Conservation (phyloP, 2,113 vertebrate species). For the Misgurnus anguillicaudatus region DNA sequence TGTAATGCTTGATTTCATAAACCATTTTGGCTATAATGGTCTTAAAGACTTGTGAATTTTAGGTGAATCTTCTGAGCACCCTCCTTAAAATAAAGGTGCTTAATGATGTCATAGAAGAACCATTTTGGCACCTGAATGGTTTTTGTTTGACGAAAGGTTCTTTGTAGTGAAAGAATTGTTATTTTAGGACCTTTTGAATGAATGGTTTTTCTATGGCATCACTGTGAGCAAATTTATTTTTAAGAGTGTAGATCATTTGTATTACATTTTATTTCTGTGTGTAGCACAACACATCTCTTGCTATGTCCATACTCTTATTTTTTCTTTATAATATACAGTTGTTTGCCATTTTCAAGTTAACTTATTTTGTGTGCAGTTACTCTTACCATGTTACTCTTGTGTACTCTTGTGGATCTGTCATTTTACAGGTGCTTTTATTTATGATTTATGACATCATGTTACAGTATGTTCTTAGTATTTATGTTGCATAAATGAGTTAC, state of each 20-base stretch:
- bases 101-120: too few species aligned
- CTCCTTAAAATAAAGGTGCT: too few species aligned
- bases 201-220: too few species aligned
- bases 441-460: constrained; percentile 6
- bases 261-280: background rate
- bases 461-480: constrained; percentile 26
- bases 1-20: constrained; percentile 54
- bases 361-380: background rate
- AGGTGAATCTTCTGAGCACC: constrained; percentile 33
- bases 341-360: constrained; percentile 6
- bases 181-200: too few species aligned
- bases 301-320: background rate
- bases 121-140: too few species aligned
- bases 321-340: constrained; percentile 44
- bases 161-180: too few species aligned
- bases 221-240: background rate
- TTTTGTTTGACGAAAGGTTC: too few species aligned
- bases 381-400: background rate
- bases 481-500: constrained; percentile 5
- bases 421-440: constrained; percentile 13
- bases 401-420: constrained; percentile 17
- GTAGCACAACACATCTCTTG: background rate
- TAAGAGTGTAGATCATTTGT: background rate
- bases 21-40: constrained; percentile 45
- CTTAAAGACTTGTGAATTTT: constrained; percentile 52